phyloP scores from a whole-genome alignment of 2,888 invertebrate genomes.

The Malachius bipustulatus region DNA sequence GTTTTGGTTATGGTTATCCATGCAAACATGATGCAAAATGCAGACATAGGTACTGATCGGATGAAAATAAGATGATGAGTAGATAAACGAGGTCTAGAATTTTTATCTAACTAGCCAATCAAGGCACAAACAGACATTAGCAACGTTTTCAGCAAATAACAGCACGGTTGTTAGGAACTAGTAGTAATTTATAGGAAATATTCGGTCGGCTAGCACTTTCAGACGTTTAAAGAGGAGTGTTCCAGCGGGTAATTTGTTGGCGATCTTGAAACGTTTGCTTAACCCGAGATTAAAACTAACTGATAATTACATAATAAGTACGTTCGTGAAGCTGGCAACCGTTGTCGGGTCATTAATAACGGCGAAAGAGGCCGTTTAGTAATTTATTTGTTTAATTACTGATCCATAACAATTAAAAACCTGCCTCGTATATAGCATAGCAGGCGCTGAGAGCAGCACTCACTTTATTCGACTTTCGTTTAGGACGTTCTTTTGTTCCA shows the following conservation, averaged over 20 bases:
- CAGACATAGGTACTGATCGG: too few relatives aligned
- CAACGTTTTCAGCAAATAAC: too few relatives aligned
- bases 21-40: too few relatives aligned
- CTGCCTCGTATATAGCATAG: conserved; percentile 18
- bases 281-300: conserved; percentile 42
- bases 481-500: conserved; percentile 19
- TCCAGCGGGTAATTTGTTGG: conserved; percentile 37
- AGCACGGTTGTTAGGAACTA: too few relatives aligned
- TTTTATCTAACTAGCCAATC: too few relatives aligned
- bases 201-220: too few relatives aligned
- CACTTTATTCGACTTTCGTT: too few relatives aligned
- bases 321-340: conserved; percentile 35
- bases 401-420: conserved; percentile 38
- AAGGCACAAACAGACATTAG: too few relatives aligned
- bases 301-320: conserved; percentile 43
- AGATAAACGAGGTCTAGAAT: too few relatives aligned
- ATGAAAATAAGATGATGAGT: too few relatives aligned
- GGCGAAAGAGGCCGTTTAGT: conserved; percentile 36
- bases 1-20: too few relatives aligned
- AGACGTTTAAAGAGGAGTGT: conserved; percentile 25
- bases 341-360: conserved; percentile 39
- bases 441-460: conserved; percentile 21
- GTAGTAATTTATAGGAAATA: too few relatives aligned
- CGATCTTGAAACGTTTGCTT: conserved; percentile 41
- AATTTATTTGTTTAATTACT: conserved; percentile 42